phyloP scores from a whole-genome alignment of 1,140 invertebrate species.

The Bombus polaris region DNA sequence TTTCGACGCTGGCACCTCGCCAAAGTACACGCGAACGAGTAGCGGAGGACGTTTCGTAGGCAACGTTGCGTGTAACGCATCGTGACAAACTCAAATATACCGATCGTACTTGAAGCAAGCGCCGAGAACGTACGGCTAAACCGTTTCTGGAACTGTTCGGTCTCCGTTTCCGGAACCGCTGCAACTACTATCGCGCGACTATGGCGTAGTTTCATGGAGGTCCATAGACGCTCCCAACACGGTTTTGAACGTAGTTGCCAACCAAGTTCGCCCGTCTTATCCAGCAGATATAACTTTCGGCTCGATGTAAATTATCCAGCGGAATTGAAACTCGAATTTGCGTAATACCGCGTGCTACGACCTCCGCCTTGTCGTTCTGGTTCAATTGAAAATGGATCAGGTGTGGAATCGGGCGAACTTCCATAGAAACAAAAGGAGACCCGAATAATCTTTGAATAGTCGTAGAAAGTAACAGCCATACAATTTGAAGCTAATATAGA shows the following conservation, averaged over 20 bases:
- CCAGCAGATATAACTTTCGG: constrained; percentile 52
- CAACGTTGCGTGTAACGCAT: constrained; percentile 66
- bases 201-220: constrained; percentile 27
- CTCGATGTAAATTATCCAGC: constrained; percentile 44
- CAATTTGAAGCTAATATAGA: too few relatives aligned
- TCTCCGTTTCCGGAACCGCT: constrained; percentile 54
- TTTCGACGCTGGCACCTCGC: constrained; percentile 66
- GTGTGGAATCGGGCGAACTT: constrained; percentile 16
- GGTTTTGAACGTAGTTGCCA: constrained; percentile 43
- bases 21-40: constrained; percentile 52
- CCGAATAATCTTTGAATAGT: background rate
- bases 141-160: constrained; percentile 47
- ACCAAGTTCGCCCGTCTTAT: constrained; percentile 50
- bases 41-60: constrained; percentile 17
- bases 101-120: constrained; percentile 41
- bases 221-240: constrained; percentile 36
- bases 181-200: constrained; percentile 49
- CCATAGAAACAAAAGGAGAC: background rate
- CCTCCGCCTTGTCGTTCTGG: constrained; percentile 12
- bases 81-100: constrained; percentile 71
- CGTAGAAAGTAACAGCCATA: background rate
- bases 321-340: constrained; percentile 30
- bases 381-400: constrained; percentile 46
- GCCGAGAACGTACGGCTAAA: constrained; percentile 38
- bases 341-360: constrained; percentile 16